Evolutionary conservation across 1,140 invertebrate genomes (phyloP).

Genomic region (Drosophila pectinifera): DNA sequence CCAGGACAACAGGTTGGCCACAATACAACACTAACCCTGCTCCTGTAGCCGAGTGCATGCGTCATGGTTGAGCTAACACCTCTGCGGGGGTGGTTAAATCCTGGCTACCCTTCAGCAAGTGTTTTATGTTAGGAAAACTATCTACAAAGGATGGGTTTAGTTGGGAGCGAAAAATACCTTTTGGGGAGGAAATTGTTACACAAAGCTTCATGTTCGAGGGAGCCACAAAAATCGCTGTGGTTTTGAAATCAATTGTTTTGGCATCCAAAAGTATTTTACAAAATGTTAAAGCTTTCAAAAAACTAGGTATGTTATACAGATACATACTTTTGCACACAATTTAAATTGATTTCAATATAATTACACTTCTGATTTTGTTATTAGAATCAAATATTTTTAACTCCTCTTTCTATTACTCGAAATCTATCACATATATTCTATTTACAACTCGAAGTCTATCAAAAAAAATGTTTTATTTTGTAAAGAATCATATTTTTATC

Average conservation of each 20-base stretch:
- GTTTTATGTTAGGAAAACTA: not conserved
- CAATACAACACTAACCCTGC: slow-evolving; percentile 69
- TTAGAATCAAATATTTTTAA: too few relatives aligned
- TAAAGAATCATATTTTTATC: too few relatives aligned
- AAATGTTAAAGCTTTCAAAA: not conserved
- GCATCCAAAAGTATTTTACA: not conserved
- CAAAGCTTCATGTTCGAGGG: too few relatives aligned
- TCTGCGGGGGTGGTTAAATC: slow-evolving; percentile 50
- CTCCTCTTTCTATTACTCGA: not conserved
- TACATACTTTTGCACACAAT: too few relatives aligned
- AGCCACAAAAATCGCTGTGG: not conserved
- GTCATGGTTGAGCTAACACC: slow-evolving; percentile 55
- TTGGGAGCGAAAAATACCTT: not conserved
- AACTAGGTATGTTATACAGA: too few relatives aligned
- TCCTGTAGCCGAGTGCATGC: slow-evolving; percentile 32
- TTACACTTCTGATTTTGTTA: too few relatives aligned
- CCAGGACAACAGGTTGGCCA: slow-evolving; percentile 73
- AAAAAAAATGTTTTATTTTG: too few relatives aligned
- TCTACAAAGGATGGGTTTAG: not conserved
- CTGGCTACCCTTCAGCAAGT: slow-evolving; percentile 25
- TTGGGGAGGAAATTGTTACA: not conserved
- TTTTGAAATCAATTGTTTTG: not conserved
- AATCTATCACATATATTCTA: not conserved
- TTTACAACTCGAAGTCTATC: too few relatives aligned
- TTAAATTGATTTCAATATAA: not conserved